Evolutionary conservation across 1,140 invertebrate genomes (phyloP), one percentile per base, ranked within the genome.

Genomic region (Chlorops oryzae): DNA sequence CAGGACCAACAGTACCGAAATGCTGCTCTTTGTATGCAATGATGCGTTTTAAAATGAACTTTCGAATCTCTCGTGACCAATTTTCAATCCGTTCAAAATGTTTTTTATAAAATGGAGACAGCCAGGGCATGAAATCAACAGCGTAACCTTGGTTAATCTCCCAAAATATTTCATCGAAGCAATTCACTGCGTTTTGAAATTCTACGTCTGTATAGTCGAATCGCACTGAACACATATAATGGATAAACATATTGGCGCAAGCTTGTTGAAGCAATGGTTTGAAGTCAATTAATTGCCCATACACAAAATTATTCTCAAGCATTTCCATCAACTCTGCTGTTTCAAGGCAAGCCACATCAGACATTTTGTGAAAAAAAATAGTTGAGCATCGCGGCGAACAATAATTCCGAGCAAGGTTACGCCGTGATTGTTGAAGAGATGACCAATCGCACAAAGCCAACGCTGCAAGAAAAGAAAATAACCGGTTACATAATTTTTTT

Each of bases 121-220:
- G 59, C 78, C 86, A 88, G 0, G 91, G 90, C n/a, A 95, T 67
- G 65, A 94, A 92, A 62, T 95, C 92, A 1, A 90, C 81, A 0
- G 87, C 81, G 63, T 90, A 92, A 0, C 90, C 90, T 65, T 90
- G 85, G 64, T 93, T 92, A 39, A 94, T 87, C 64, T 93, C 90
- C 78, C 83, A 89, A 73, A 95, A 95, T 3, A 95, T 86, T 45
- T 84, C 80, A 59, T 93, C 90, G 60, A 92, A 94, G 55, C 81
- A 81, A 18, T 76, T 60, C 0, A 90, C 80, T 50, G 88, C 78
- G 46, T 80, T 75, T 9, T 70, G 62, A 70, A 90, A 92, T 3
- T 78, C 77, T 0, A 52, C 10, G 57, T 93, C 81, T 5, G 80
- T 75, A 20, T 80, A 75, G 3, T 81, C 77, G 59, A 90, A 92